Evolutionary conservation across 64 coral and sea anemone species (phyloP).

Genomic region (Montipora capricornis): DNA sequence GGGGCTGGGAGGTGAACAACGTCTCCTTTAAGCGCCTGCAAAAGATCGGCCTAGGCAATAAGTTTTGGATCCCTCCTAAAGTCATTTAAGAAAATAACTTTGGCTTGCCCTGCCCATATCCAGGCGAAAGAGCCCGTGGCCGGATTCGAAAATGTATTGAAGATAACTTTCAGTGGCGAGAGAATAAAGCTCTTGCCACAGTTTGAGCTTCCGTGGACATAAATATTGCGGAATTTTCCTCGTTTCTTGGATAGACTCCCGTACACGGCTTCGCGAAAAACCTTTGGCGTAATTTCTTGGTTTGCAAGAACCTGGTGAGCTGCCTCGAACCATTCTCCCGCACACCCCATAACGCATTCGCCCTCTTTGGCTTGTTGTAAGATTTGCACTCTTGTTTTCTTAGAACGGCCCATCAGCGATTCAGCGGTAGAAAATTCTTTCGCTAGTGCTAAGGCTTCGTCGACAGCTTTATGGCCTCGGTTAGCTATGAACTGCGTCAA

Average conservation of each 20-base stretch:
- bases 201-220: constrained; percentile 52
- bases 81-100: constrained; percentile 68
- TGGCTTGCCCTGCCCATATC: constrained; percentile 53
- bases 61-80: constrained; percentile 58
- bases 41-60: constrained; percentile 62
- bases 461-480: constrained; percentile 38
- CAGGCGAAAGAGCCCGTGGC: constrained; percentile 69
- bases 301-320: background rate
- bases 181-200: constrained; percentile 68
- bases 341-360: background rate
- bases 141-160: constrained; percentile 57
- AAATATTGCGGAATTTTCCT: constrained; percentile 67
- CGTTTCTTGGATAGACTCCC: background rate
- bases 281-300: background rate
- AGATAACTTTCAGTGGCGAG: constrained; percentile 47
- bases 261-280: constrained; percentile 47
- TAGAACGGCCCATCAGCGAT: background rate
- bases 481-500: constrained; percentile 75
- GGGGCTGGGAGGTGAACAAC: constrained; percentile 49
- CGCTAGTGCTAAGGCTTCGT: constrained; percentile 18
- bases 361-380: background rate
- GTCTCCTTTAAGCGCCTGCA: constrained; percentile 67
- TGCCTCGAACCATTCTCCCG: background rate
- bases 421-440: constrained; percentile 30
- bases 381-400: constrained; percentile 24